These are phyloP conservation scores for Tetranychus piercei DNA, from an alignment of 2,888 invertebrate genomes.

Conservation along the genomic window DNA sequence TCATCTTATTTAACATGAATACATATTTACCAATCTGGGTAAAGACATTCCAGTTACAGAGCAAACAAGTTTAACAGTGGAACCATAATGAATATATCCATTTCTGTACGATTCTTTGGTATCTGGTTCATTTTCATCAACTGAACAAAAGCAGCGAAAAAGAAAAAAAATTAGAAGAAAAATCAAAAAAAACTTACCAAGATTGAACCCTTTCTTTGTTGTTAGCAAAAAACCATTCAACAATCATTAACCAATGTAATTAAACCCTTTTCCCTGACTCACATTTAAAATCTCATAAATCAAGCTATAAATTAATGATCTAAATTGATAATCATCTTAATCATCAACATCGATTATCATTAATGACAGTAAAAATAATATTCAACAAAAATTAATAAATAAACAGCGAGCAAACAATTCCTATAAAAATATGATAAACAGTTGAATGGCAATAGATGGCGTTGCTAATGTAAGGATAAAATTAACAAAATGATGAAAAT, in stretches of 20 bases:
- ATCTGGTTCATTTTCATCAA: conserved; percentile 94
- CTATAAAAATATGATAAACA: too few relatives aligned
- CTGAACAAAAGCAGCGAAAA: conserved; percentile 35
- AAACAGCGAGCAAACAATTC: too few relatives aligned
- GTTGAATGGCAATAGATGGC: too few relatives aligned
- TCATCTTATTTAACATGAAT: neutral
- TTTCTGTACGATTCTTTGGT: conserved; percentile 77
- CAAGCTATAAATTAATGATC: too few relatives aligned
- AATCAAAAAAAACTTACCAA: neutral
- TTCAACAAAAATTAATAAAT: too few relatives aligned
- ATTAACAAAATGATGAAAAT: too few relatives aligned
- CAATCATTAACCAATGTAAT: conserved; percentile 40
- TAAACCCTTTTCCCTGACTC: neutral
- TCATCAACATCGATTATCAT: too few relatives aligned
- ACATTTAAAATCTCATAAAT: neutral
- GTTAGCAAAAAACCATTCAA: neutral
- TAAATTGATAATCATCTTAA: too few relatives aligned
- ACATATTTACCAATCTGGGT: conserved; percentile 55
- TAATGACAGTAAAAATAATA: too few relatives aligned
- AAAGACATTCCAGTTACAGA: conserved; percentile 97
- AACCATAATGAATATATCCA: conserved; percentile 96
- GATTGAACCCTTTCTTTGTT: neutral
- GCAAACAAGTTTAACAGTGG: conserved; percentile 96
- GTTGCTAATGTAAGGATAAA: too few relatives aligned
- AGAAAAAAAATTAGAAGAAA: neutral